Evolutionary conservation across 1,140 invertebrate genomes (phyloP), one percentile per base, ranked within the genome.

Genomic region (Drosophila lowei): DNA sequence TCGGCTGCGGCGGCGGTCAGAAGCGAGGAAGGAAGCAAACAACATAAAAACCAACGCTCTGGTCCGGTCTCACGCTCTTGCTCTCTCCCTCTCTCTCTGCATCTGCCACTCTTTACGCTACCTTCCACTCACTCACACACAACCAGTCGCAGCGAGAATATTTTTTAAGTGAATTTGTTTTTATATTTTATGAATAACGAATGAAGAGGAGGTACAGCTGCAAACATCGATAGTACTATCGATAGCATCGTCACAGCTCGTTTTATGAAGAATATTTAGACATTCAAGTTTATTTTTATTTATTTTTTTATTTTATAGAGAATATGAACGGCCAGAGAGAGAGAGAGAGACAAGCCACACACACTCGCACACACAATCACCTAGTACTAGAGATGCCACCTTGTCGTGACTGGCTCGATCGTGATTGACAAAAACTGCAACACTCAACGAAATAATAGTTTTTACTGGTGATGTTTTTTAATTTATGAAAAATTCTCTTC

Each of bases 161-260:
- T 77, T 77, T 77, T 77, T 77, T 48, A 71, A 70, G 38, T 77
- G 72, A 76, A 75, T 77, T 77, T 77, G 63, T 77, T 76, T 77
- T 77, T 77, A 70, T 77, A 63, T 75, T 75, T 75, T 67, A 75
- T 57, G 71, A 73, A 65, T 65, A 53, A 73, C 60, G 72, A 44
- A 72, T 49, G 55, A 52, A 47, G 49, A 52, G 4, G 42, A 58
- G 49, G 63, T 57, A 75, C 62, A 46, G 53, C 43, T 42, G 38
- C 62, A 38, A 34, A 13, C 34, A 4, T 38, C 34, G 34, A 38
- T 38, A 38, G 34, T 5, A 38, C 34, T 38, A 38, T 38, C 34
- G 34, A 38, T 38, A 38, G 11, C 34, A 13, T 13, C 34, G 34
- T 11, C 9, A 2, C 5, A 28, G 5, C 6, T 28, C 25, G 25